These are phyloP conservation scores for Cyphomyrmex costatus DNA, from an alignment of 1,140 invertebrate genomes.

Conservation along the genomic window DNA sequence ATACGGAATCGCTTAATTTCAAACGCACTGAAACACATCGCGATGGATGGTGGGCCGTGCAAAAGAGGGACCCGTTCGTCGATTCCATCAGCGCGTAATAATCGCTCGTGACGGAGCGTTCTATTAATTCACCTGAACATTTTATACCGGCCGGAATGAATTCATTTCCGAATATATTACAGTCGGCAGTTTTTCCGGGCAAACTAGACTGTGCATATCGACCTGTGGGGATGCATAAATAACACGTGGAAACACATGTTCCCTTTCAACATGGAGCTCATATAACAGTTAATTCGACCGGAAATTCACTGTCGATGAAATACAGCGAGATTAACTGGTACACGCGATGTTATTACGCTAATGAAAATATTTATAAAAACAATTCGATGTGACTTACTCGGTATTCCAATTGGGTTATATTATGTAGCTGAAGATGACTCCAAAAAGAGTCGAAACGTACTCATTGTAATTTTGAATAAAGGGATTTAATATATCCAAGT, in stretches of 20 bases:
- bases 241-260: constrained; percentile 39
- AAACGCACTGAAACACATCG: constrained; percentile 45
- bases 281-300: constrained; percentile 17
- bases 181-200: neutral
- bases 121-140: constrained; percentile 20
- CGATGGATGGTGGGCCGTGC: neutral
- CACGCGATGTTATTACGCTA: neutral
- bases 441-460: no score
- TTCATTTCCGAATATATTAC: constrained; percentile 22
- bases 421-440: no score
- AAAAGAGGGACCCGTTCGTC: neutral
- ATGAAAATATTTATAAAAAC: neutral
- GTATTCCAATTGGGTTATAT: no score
- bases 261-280: neutral
- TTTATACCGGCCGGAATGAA: neutral
- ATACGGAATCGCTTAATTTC: constrained; percentile 75
- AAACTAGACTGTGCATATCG: neutral
- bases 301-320: constrained; percentile 28
- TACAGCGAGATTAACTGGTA: constrained; percentile 17
- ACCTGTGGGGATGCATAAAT: constrained; percentile 36
- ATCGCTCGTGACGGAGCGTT: constrained; percentile 17
- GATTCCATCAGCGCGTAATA: constrained; percentile 30
- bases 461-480: no score
- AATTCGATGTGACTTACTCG: no score
- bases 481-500: no score